Conservation (phyloP, 2,888 invertebrate species). For the Griposia aprilina region DNA sequence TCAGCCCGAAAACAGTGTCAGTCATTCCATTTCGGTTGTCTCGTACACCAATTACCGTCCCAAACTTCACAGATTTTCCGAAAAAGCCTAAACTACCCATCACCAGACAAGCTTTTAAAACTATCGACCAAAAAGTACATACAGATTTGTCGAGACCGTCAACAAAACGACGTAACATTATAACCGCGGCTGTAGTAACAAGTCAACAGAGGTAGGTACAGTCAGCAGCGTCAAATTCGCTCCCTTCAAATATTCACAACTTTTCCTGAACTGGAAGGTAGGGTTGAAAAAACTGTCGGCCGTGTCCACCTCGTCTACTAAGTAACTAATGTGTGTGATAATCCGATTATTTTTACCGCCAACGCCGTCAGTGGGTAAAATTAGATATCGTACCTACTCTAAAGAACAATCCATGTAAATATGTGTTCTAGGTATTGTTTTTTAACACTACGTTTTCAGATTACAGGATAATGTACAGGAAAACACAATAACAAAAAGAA, state of each 20-base stretch:
- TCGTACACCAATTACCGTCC: conserved; percentile 15
- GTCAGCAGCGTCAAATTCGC: conserved; percentile 73
- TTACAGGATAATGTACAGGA: conserved; percentile 35
- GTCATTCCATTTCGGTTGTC: background rate
- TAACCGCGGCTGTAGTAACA: conserved; percentile 52
- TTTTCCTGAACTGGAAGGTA: conserved; percentile 71
- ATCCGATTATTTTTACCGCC: conserved; percentile 57
- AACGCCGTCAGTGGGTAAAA: conserved; percentile 18
- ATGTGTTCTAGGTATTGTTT: conserved; percentile 5
- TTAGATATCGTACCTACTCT: conserved; percentile 2
- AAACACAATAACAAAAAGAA: conserved; percentile 37
- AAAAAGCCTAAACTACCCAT: conserved; percentile 30
- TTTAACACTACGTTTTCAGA: conserved; percentile 1
- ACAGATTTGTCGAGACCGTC: conserved; percentile 30
- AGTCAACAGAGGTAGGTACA: conserved; percentile 70
- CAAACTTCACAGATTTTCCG: conserved; percentile 16
- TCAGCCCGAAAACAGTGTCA: background rate
- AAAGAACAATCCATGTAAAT: background rate
- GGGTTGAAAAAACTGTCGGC: conserved; percentile 69
- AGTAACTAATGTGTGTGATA: conserved; percentile 59
- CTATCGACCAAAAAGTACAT: conserved; percentile 37
- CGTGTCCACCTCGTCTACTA: conserved; percentile 29
- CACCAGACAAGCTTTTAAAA: conserved; percentile 46
- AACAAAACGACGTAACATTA: conserved; percentile 52
- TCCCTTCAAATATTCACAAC: conserved; percentile 81